Conservation (phyloP, 2,113 vertebrate species). For the Dissostichus mawsoni region DNA sequence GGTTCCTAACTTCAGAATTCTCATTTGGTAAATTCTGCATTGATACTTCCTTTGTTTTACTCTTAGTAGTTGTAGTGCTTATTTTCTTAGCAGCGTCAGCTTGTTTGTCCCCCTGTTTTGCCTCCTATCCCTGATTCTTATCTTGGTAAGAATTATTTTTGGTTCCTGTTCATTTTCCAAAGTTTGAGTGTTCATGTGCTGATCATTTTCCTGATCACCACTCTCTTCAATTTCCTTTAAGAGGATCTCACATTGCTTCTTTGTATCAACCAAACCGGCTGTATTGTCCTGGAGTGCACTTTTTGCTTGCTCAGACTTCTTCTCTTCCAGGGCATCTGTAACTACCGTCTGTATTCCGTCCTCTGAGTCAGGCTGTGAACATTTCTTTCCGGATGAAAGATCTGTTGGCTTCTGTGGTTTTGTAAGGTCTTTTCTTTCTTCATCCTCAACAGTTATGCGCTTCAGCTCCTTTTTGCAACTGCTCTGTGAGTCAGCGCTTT, state of each 20-base stretch:
- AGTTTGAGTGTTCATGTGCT: constrained; percentile 10
- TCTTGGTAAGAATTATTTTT: constrained; percentile 18
- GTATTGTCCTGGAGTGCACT: constrained; percentile 2
- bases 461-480: constrained; percentile 31
- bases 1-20: neutral
- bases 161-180: constrained; percentile 17
- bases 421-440: constrained; percentile 9
- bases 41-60: constrained; percentile 1
- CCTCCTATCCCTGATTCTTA: neutral
- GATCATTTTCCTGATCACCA: neutral
- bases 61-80: neutral
- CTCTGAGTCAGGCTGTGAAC: neutral
- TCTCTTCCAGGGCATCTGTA: constrained; percentile 21
- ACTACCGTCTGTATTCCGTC: neutral
- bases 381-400: constrained; percentile 21
- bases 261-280: neutral
- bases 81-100: neutral
- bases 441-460: neutral
- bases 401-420: constrained; percentile 29
- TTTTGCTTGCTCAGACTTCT: constrained; percentile 2
- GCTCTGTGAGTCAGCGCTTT: constrained; percentile 38
- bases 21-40: constrained; percentile 1
- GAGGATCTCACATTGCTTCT: constrained; percentile 8
- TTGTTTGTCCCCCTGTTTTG: constrained; percentile 7
- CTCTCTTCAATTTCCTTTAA: constrained; percentile 29